Conservation (phyloP, 2,797 vertebrate genomes). For the Trachurus trachurus region DNA sequence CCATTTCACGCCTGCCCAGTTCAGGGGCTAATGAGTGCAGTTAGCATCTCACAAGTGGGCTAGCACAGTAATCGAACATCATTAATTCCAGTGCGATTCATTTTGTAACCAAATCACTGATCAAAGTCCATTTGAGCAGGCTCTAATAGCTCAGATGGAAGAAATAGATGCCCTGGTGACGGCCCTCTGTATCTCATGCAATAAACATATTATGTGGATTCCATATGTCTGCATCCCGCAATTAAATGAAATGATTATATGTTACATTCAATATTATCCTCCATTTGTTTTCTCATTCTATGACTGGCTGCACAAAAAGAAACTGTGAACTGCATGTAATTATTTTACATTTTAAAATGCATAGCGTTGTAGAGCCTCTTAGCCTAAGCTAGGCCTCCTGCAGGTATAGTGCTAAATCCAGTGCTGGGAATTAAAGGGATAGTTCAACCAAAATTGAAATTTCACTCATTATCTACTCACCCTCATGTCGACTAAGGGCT, state of each 20-base stretch:
- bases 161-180: constrained; percentile 42
- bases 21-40: constrained; percentile 78
- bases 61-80: constrained; percentile 74
- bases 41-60: constrained; percentile 76
- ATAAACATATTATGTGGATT: constrained; percentile 57
- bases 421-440: background rate
- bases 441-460: too few relatives aligned
- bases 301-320: constrained; percentile 16
- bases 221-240: constrained; percentile 37
- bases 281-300: constrained; percentile 16
- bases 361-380: background rate
- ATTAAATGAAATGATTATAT: constrained; percentile 58
- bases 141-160: constrained; percentile 46
- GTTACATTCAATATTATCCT: constrained; percentile 44
- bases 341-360: background rate
- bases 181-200: constrained; percentile 20
- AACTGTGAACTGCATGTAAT: background rate
- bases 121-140: constrained; percentile 66
- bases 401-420: background rate
- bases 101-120: constrained; percentile 76
- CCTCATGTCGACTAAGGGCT: too few relatives aligned
- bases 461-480: too few relatives aligned
- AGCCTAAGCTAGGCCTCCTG: background rate
- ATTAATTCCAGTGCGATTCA: constrained; percentile 76
- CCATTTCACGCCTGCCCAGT: constrained; percentile 79